A percentile compares a stretch with the other conserved stretches of the same genome.
phyloP scores from a whole-genome alignment of 1,140 invertebrate genomes.

The Drosophila trapezifrons region DNA sequence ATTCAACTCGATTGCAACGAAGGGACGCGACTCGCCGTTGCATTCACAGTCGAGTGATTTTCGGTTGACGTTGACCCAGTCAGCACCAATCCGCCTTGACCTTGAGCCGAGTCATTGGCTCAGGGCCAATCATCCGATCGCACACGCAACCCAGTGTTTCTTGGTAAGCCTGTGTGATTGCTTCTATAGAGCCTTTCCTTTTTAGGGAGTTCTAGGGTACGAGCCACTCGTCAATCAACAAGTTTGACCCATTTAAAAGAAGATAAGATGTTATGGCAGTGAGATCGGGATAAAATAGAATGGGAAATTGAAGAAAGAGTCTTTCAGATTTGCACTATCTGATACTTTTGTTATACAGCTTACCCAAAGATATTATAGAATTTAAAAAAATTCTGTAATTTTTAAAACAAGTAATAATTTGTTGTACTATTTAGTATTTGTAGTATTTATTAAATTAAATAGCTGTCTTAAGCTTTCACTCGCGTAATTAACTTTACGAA shows the following conservation, averaged over 20 bases:
- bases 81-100: conserved; percentile 33
- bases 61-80: conserved; percentile 22
- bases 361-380: no score
- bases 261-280: neutral
- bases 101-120: conserved; percentile 37
- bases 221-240: no score
- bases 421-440: no score
- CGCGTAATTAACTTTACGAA: no score
- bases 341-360: no score
- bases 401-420: no score
- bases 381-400: no score
- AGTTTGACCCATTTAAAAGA: neutral
- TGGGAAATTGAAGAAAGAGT: neutral
- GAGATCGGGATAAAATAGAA: neutral
- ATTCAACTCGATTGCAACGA: conserved; percentile 2
- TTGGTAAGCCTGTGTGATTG: neutral
- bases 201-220: neutral
- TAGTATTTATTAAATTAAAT: no score
- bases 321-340: no score
- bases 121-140: conserved; percentile 14
- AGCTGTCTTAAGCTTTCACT: neutral
- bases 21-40: conserved; percentile 13
- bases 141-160: conserved; percentile 21
- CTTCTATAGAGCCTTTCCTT: neutral
- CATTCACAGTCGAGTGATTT: conserved; percentile 20